These are phyloP conservation scores for Hydrozoanthus gracilis DNA, from an alignment of 92 coral and sea anemone genomes.

Conservation along the genomic window DNA sequence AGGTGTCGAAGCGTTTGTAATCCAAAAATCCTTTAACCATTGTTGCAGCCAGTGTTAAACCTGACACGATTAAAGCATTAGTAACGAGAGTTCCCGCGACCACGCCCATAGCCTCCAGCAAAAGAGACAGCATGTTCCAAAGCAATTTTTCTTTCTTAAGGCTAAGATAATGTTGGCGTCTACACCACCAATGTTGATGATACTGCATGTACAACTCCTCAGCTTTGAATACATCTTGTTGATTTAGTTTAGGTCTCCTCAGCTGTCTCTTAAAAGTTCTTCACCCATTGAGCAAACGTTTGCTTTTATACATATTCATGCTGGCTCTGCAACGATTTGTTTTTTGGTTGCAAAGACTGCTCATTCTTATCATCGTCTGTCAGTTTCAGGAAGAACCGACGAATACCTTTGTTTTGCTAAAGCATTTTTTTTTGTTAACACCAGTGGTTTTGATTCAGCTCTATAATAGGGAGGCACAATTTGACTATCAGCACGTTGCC, in stretches of 20 bases:
- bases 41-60: not conserved
- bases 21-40: conserved; percentile 2
- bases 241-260: not conserved
- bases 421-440: too few relatives aligned
- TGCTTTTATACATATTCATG: not conserved
- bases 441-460: not conserved
- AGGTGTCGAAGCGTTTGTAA: conserved; percentile 1
- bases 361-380: not conserved
- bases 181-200: not conserved
- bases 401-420: not conserved
- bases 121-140: not conserved
- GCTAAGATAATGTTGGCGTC: not conserved
- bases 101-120: not conserved
- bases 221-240: not conserved
- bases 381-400: not conserved
- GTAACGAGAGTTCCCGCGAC: conserved; percentile 1
- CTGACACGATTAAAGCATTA: conserved; percentile 1
- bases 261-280: not conserved
- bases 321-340: not conserved
- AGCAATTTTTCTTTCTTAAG: conserved; percentile 1
- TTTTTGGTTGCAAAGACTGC: not conserved
- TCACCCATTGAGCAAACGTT: not conserved
- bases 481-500: not conserved
- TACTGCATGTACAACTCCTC: not conserved
- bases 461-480: not conserved